phyloP scores from a whole-genome alignment of 1,140 invertebrate species.

The Ceratina australensis region DNA sequence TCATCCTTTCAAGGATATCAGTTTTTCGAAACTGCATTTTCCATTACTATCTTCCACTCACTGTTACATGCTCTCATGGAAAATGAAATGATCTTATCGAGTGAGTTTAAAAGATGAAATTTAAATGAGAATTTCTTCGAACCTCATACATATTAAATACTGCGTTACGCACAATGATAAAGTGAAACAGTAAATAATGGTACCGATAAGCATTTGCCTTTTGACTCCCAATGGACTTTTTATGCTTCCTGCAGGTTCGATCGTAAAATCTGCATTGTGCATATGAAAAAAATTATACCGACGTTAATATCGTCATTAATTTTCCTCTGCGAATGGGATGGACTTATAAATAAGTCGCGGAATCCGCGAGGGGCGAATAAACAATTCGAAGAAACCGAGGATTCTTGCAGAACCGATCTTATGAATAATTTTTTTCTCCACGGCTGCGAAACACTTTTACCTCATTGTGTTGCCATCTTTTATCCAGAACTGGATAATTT shows the following conservation, averaged over 20 bases:
- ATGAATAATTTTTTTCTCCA: not conserved
- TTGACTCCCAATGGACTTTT: no score
- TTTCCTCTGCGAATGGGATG: not conserved
- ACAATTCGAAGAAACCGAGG: not conserved
- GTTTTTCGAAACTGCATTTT: no score
- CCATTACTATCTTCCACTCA: no score
- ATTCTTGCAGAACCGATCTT: not conserved
- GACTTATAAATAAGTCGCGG: not conserved
- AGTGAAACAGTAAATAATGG: no score
- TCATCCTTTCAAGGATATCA: not conserved
- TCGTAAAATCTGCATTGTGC: no score
- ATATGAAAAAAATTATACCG: not conserved
- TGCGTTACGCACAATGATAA: no score
- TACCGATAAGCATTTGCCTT: no score
- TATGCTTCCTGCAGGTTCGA: no score
- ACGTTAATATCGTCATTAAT: not conserved
- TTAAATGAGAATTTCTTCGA: not conserved
- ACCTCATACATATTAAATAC: not conserved
- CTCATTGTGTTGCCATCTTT: not conserved
- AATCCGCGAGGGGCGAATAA: not conserved
- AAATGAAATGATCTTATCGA: no score
- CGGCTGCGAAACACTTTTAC: not conserved
- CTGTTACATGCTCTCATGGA: no score
- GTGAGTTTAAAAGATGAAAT: no score
- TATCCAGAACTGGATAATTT: not conserved